phyloP scores from a whole-genome alignment of 37 sponge, comb jelly and placozoan genomes.

The Chondrilla cf. caribensis region DNA sequence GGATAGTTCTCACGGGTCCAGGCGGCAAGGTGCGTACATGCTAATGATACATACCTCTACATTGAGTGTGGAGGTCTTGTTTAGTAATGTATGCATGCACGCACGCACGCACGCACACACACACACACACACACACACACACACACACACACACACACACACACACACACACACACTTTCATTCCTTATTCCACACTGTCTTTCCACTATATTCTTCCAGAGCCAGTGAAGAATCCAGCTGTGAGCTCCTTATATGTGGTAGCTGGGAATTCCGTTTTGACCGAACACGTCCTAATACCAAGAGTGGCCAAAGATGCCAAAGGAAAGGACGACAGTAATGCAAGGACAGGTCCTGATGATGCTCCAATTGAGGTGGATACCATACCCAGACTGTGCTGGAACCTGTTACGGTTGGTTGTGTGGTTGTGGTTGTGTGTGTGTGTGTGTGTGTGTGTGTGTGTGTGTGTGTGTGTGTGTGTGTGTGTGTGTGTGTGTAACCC shows the following conservation, averaged over 20 bases:
- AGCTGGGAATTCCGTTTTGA: constrained; percentile 50
- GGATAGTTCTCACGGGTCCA: not conserved
- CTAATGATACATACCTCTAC: not conserved
- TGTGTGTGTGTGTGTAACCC: constrained; percentile 4
- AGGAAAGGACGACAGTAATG: constrained; percentile 33
- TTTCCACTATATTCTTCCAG: constrained; percentile 7
- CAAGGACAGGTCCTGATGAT: constrained; percentile 37
- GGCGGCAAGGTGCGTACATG: not conserved
- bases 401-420: constrained; percentile 60
- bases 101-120: too few species aligned
- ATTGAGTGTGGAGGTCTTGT: not conserved
- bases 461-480: constrained; percentile 34
- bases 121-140: too few species aligned
- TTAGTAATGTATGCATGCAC: not conserved
- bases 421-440: too few species aligned
- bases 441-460: constrained; percentile 41
- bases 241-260: constrained; percentile 54
- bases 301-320: constrained; percentile 23
- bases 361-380: constrained; percentile 63
- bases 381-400: constrained; percentile 66
- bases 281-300: constrained; percentile 48
- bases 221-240: constrained; percentile 14
- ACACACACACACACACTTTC: too few species aligned
- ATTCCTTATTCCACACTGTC: too few species aligned
- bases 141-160: too few species aligned